These are phyloP conservation scores for Liasis olivaceus DNA, from an alignment of 2,797 vertebrate genomes.

Conservation along the genomic window DNA sequence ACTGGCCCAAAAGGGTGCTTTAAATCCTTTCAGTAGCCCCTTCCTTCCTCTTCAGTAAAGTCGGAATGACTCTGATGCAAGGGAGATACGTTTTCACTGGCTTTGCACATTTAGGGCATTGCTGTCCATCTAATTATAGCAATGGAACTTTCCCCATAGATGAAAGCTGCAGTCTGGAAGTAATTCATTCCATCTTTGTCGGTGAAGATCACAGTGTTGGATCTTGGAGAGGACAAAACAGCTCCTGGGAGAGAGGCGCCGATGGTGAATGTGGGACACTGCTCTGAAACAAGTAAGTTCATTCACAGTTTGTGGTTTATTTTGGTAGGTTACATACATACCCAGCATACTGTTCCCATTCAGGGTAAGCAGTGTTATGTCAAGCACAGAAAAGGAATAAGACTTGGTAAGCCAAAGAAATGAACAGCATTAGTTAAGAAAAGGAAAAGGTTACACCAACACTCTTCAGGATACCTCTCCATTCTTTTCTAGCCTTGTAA, in stretches of 20 bases:
- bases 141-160: constrained; percentile 68
- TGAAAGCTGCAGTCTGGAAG: constrained; percentile 65
- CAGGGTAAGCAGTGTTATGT: neutral
- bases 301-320: constrained; percentile 35
- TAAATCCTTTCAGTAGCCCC: neutral
- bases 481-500: neutral
- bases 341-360: neutral
- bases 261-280: constrained; percentile 66
- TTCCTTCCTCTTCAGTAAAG: neutral
- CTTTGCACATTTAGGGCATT: constrained; percentile 11
- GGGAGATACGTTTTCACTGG: neutral
- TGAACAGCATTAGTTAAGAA: constrained; percentile 26
- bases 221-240: constrained; percentile 68
- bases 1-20: neutral
- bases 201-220: constrained; percentile 69
- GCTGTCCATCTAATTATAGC: constrained; percentile 46
- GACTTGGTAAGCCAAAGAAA: neutral
- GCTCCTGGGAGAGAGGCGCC: constrained; percentile 70
- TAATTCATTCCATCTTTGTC: constrained; percentile 64
- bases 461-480: neutral
- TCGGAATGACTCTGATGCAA: neutral
- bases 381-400: neutral
- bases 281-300: constrained; percentile 71
- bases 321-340: neutral
- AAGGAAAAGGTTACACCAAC: neutral